Evolutionary conservation across 2,113 vertebrate species (phyloP).

Genomic region (Butorides virescens): DNA sequence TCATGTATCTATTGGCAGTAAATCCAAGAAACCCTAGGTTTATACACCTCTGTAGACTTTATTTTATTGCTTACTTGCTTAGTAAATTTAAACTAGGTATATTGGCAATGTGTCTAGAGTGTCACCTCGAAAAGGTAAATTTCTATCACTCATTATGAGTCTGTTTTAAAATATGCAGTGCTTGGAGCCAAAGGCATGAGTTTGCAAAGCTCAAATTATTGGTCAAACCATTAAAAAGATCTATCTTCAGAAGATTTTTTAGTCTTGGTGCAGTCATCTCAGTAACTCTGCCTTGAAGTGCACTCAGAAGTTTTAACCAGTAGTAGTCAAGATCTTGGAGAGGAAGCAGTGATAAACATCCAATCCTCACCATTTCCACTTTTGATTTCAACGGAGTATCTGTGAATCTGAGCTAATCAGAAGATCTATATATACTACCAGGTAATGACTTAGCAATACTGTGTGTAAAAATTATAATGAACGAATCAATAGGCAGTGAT

Average conservation of each 20-base stretch:
- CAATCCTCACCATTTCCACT: background rate
- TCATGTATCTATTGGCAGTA: slow-evolving; percentile 30
- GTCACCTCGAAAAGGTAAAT: background rate
- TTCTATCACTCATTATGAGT: background rate
- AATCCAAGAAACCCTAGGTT: slow-evolving; percentile 19
- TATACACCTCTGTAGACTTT: slow-evolving; percentile 4
- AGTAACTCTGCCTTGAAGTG: background rate
- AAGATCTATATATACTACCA: background rate
- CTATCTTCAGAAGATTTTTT: background rate
- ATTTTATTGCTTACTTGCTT: slow-evolving; percentile 33
- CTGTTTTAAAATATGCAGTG: background rate
- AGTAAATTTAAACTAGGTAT: slow-evolving; percentile 35
- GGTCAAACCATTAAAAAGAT: background rate
- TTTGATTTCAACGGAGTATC: background rate
- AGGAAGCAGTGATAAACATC: background rate
- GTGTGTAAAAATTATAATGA: background rate
- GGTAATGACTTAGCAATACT: background rate
- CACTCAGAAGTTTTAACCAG: background rate
- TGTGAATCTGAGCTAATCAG: background rate
- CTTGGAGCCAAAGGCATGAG: background rate
- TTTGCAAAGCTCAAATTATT: background rate
- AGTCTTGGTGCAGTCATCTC: background rate
- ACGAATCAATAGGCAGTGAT: background rate
- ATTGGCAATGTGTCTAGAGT: slow-evolving; percentile 5
- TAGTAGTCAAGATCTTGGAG: background rate